A percentile compares a stretch with the other conserved stretches of the same genome.
These are phyloP conservation scores for Hypena proboscidalis DNA, from an alignment of 2,888 invertebrate species.

Conservation along the genomic window DNA sequence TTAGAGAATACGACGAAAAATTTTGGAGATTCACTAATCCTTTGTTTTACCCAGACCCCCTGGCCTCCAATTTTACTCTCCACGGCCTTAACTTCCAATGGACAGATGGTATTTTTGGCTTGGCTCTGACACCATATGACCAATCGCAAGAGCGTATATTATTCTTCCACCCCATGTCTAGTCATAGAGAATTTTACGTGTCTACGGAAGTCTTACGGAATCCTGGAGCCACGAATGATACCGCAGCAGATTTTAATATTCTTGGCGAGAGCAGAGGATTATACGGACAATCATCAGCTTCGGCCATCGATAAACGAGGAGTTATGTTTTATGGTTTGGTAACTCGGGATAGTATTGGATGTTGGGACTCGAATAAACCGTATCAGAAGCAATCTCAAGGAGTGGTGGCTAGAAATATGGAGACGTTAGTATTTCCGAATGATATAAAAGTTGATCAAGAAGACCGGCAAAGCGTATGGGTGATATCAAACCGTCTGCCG, in stretches of 20 bases:
- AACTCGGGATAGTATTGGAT: constrained; percentile 90
- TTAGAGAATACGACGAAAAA: constrained; percentile 83
- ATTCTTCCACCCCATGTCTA: constrained; percentile 93
- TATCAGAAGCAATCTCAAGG: constrained; percentile 87
- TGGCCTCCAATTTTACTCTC: constrained; percentile 90
- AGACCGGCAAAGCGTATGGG: constrained; percentile 89
- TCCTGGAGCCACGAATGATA: constrained; percentile 70
- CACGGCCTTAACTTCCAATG: constrained; percentile 92
- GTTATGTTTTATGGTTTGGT: constrained; percentile 93
- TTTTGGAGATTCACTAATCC: constrained; percentile 89
- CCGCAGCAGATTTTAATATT: constrained; percentile 64
- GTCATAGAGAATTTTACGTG: constrained; percentile 91
- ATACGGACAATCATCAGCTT: constrained; percentile 89
- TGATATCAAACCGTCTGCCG: constrained; percentile 90
- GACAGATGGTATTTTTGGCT: constrained; percentile 92
- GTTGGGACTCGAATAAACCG: constrained; percentile 91
- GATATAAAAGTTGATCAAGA: constrained; percentile 92
- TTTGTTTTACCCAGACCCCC: constrained; percentile 89
- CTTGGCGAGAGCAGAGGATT: constrained; percentile 83
- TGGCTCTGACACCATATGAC: constrained; percentile 87
- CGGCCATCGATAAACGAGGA: constrained; percentile 89
- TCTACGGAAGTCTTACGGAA: constrained; percentile 87
- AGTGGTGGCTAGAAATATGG: constrained; percentile 86
- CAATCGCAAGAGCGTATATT: constrained; percentile 85
- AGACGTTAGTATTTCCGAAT: constrained; percentile 91